Evolutionary conservation across 2,888 invertebrate genomes (phyloP).

Genomic region (Phrixothrix hirtus): DNA sequence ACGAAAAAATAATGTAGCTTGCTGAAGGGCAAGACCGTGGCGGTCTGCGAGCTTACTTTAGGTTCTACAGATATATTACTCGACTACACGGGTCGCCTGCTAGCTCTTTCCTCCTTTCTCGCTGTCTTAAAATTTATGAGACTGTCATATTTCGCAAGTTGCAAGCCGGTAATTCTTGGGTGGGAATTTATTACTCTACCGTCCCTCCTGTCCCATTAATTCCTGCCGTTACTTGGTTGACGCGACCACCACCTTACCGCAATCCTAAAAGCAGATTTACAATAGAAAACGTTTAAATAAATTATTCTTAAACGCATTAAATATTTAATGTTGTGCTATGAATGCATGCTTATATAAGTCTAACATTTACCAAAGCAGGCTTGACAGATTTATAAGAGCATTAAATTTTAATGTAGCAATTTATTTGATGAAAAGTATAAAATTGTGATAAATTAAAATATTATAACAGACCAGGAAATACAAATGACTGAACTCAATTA

Average conservation of each 20-base stretch:
- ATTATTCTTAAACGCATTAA: too few relatives aligned
- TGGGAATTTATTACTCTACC: conserved; percentile 62
- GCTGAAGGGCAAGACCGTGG: conserved; percentile 46
- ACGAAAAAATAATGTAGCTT: conserved; percentile 49
- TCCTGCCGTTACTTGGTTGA: conserved; percentile 44
- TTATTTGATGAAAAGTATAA: too few relatives aligned
- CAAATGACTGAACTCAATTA: too few relatives aligned
- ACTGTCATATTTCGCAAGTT: conserved; percentile 64
- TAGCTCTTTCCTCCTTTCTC: conserved; percentile 51
- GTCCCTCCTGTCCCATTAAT: conserved; percentile 59
- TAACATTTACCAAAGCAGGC: too few relatives aligned
- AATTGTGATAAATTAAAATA: too few relatives aligned
- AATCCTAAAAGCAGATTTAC: conserved; percentile 17
- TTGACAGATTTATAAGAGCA: too few relatives aligned
- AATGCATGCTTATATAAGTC: too few relatives aligned
- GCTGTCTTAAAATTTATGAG: conserved; percentile 60
- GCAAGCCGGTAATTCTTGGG: conserved; percentile 64
- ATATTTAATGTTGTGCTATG: too few relatives aligned
- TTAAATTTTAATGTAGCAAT: too few relatives aligned
- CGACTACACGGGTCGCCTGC: conserved; percentile 50
- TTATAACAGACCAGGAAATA: too few relatives aligned
- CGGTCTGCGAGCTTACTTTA: conserved; percentile 42
- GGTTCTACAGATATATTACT: conserved; percentile 47
- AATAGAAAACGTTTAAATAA: conserved; percentile 1
- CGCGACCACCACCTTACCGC: conserved; percentile 42